Percentiles rank a stretch among this genome's conserved stretches.
phyloP scores from a whole-genome alignment of 2,113 vertebrate species.

The Shinisaurus crocodilurus region DNA sequence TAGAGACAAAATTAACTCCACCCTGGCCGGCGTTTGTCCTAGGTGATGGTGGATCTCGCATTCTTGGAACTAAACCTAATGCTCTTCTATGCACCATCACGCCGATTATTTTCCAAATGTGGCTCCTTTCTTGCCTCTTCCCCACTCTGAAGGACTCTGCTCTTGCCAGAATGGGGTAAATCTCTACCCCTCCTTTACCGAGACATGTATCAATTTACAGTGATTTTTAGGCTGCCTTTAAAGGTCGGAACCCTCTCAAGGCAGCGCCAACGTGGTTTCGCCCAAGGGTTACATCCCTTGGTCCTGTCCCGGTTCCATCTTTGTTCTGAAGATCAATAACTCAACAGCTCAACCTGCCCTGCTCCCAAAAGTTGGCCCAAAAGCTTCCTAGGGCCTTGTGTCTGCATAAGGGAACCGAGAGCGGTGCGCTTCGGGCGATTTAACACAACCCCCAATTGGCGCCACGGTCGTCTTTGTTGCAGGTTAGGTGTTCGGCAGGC shows the following conservation, averaged over 20 bases:
- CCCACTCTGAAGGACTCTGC: not conserved
- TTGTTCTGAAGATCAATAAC: slow-evolving; percentile 1
- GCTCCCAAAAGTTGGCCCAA: not conserved
- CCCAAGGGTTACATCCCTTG: too few relatives aligned
- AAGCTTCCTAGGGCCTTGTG: not conserved
- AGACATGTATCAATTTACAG: not conserved
- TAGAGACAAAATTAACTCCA: not conserved
- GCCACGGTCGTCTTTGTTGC: not conserved
- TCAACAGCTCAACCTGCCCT: not conserved
- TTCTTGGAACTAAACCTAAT: not conserved
- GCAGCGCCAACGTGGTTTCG: too few relatives aligned
- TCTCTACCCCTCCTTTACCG: not conserved
- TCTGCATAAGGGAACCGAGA: not conserved
- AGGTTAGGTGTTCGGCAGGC: not conserved
- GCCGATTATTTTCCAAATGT: not conserved
- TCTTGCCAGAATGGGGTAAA: not conserved
- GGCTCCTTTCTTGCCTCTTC: not conserved
- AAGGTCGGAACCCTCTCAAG: too few relatives aligned
- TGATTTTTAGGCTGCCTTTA: too few relatives aligned
- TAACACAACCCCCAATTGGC: not conserved
- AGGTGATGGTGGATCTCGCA: not conserved
- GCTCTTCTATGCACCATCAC: not conserved
- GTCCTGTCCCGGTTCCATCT: not conserved
- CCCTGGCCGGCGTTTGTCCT: not conserved
- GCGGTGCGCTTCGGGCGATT: not conserved